Conservation (phyloP, 2,797 vertebrate genomes). For the Rhynchonycteris naso region DNA sequence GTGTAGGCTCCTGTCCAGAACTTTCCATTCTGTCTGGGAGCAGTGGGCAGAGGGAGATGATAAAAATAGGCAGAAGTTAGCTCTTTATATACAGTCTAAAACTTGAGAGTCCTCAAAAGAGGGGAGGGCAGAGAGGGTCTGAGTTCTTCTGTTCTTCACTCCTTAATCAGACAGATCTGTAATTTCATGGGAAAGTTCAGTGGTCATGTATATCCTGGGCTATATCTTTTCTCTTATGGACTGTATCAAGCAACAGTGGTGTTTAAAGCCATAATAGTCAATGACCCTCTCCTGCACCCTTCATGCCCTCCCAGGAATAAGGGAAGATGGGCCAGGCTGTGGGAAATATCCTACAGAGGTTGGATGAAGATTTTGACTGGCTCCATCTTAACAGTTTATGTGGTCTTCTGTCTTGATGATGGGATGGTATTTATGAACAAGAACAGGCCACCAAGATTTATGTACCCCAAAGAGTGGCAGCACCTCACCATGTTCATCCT, state of each 20-base stretch:
- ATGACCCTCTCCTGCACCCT: constrained; percentile 33
- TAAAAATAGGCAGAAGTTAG: background rate
- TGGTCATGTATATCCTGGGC: constrained; percentile 76
- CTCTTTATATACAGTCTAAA: background rate
- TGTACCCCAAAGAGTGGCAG: constrained; percentile 76
- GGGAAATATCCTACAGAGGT: constrained; percentile 35
- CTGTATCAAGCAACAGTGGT: constrained; percentile 59
- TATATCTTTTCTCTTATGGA: constrained; percentile 73
- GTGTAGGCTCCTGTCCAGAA: background rate
- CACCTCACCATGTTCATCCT: constrained; percentile 66
- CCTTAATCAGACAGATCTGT: background rate
- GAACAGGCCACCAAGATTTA: constrained; percentile 52
- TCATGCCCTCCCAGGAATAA: background rate
- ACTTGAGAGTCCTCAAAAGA: background rate
- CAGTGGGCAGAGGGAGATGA: background rate
- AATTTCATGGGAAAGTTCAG: constrained; percentile 73
- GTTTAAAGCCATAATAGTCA: constrained; percentile 60
- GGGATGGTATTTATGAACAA: constrained; percentile 54
- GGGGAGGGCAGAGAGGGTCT: background rate
- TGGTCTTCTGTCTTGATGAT: constrained; percentile 62
- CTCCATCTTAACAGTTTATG: constrained; percentile 50
- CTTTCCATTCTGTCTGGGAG: background rate
- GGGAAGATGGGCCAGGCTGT: constrained; percentile 17
- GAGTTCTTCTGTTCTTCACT: background rate
- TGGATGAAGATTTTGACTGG: constrained; percentile 74